Evolutionary conservation across 2,888 invertebrate species (phyloP), one percentile per base, ranked within the genome.

Genomic region (Dione vanillae): DNA sequence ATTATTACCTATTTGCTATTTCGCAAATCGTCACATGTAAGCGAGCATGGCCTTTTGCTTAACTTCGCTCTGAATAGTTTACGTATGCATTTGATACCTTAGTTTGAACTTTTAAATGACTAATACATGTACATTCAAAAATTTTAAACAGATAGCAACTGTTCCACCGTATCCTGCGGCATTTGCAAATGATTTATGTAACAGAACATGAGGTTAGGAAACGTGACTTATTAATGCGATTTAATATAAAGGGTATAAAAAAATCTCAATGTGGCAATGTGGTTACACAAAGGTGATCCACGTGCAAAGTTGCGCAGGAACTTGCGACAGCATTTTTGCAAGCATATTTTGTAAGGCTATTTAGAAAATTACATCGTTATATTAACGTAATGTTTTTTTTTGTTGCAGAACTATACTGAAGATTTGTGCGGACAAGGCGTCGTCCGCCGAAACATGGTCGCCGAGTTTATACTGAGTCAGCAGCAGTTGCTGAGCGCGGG

Each of bases 381-480:
- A 73, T 81, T 91, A 81, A 92, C 82, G 83, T 86, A 78, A 82
- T 56, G 68, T 85, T 78, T 86, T 80, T n/a, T 78, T 75, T 93
- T 90, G 91, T 93, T 93, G 74, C 91, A 94, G 94, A 90, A 85
- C 84, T 88, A 90, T 88, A 82, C 80, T 79, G 90, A 91, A 78
- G 90, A 91, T 84, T 86, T 88, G 87, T 88, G 91, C 93, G 93
- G 93, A 85, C 91, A 87, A 68, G 83, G 83, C 78, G 83, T 84
- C 80, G 92, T 92, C 91, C 95, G 95, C 91, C 96, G 95, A 94
- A 96, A 96, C 95, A 97, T 97, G 96, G 97, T 97, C 92, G 97
- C 97, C 90, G 97, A 97, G 94, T 96, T 97, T 90, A 96, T 96
- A 85, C 94, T 96, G 88, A 96, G 96, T 84, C 96, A 95, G 87